Conservation (phyloP, 2,888 invertebrate genomes). For the Drosophila mulleri region DNA sequence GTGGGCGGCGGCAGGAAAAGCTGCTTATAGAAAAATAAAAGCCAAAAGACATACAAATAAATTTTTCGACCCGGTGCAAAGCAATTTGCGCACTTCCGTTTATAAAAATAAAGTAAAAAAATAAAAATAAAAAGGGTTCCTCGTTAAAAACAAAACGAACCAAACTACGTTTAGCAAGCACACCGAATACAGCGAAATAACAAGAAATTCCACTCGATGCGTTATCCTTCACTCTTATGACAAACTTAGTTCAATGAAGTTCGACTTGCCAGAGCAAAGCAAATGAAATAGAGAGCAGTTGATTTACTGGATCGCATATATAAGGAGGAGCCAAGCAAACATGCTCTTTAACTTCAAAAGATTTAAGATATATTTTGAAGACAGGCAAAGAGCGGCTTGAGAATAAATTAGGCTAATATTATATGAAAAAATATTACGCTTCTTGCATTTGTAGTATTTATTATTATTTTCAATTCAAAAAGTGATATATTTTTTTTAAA, state of each 20-base stretch:
- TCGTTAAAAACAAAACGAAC: constrained; percentile 75
- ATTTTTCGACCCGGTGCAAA: constrained; percentile 79
- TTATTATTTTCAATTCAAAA: too few relatives aligned
- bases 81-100: constrained; percentile 79
- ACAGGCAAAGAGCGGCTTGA: too few relatives aligned
- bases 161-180: constrained; percentile 36
- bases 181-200: not conserved
- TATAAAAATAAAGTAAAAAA: not conserved
- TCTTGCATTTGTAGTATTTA: too few relatives aligned
- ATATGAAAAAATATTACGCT: too few relatives aligned
- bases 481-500: too few relatives aligned
- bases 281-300: not conserved
- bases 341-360: too few relatives aligned
- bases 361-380: too few relatives aligned
- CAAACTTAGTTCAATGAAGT: constrained; percentile 65
- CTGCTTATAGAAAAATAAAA: constrained; percentile 77
- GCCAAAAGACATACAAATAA: constrained; percentile 68
- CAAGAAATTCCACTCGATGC: constrained; percentile 43
- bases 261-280: constrained; percentile 10
- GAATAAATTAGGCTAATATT: too few relatives aligned
- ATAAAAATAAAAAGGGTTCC: constrained; percentile 75
- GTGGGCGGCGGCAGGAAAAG: constrained; percentile 54
- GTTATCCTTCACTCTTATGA: constrained; percentile 64
- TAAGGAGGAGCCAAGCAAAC: too few relatives aligned
- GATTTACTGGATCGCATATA: not conserved